Evolutionary conservation across 2,888 invertebrate species (phyloP), one percentile per base, ranked within the genome.

Genomic region (Diloba caeruleocephala): DNA sequence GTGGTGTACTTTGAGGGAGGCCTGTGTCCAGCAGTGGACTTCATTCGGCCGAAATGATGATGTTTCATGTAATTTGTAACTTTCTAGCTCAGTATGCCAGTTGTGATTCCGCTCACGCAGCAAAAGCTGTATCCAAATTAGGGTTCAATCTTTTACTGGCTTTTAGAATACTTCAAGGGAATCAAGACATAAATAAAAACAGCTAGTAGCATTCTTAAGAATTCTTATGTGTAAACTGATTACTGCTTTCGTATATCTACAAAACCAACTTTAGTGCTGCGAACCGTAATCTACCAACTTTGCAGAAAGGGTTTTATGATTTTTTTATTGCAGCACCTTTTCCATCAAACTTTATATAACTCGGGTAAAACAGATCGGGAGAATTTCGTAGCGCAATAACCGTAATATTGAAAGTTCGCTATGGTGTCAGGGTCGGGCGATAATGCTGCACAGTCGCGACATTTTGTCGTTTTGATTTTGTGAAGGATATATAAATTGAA

Each of bases 321-420:
- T 62, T 63, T 68, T 72, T 71, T 74, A 74, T 68, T 68, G 36
- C 55, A 53, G 68, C 61, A 74, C 72, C 74, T 65, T 71, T 68
- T 65, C 57, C 65, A 59, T 70, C 71, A 56, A 63, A 71, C 37
- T 72, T 72, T 72, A 67, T 70, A 70, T 55, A 54, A 60, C 51
- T 64, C 38, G 42, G 57, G 43, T 52, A 46, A 54, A 61, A 70
- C 49, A 64, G 64, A 43, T 60, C 53, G 42, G 38, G 41, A 3
- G 21, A 59, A 58, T 60, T 57, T 57, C 36, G 44, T 8, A 45
- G 41, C 26, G 53, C 37, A 52, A 64, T 73, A 64, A 71, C 46
- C 52, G 60, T 71, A 51, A 61, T 61, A 66, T 53, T 50, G 60
- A 45, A 54, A 68, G 48, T 74, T 64, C 34, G 43, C 6, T 43